These are phyloP conservation scores for Aleiodes testaceus DNA, from an alignment of 2,888 invertebrate genomes.

Conservation along the genomic window DNA sequence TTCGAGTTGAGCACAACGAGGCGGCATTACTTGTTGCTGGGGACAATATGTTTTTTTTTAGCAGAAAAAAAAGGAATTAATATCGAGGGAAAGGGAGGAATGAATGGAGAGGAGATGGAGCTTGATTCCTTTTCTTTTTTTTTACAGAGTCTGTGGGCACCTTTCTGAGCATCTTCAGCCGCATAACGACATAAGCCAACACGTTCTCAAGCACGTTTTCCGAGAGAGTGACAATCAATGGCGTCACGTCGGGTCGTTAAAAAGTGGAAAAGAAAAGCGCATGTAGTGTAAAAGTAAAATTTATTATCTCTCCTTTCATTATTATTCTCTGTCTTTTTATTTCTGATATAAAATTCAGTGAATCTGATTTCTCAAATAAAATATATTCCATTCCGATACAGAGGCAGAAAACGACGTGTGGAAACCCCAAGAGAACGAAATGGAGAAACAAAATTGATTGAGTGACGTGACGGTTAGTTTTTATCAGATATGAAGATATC, in stretches of 20 bases:
- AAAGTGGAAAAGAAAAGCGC: neutral
- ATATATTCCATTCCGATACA: neutral
- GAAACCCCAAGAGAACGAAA: conserved; percentile 22
- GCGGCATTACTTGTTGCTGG: conserved; percentile 22
- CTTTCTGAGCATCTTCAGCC: conserved; percentile 16
- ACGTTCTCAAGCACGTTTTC: conserved; percentile 40
- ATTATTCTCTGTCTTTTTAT: neutral
- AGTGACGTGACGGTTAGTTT: conserved; percentile 45
- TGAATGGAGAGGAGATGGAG: neutral
- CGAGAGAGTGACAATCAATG: conserved; percentile 27
- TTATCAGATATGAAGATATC: conserved; percentile 39
- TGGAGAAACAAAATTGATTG: conserved; percentile 64
- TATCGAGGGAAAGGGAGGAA: too few species aligned
- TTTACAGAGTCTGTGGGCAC: neutral
- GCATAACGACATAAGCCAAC: conserved; percentile 42
- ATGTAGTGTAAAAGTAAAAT: neutral
- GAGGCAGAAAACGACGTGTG: too few species aligned
- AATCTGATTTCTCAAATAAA: neutral
- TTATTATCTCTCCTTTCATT: neutral
- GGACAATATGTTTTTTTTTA: neutral
- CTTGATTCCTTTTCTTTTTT: neutral
- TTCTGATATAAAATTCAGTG: neutral
- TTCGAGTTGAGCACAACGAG: conserved; percentile 16
- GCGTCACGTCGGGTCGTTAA: conserved; percentile 38
- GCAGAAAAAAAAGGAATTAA: too few species aligned